Evolutionary conservation across 2,797 vertebrate genomes (phyloP).

Genomic region (Epinephelus awoara): DNA sequence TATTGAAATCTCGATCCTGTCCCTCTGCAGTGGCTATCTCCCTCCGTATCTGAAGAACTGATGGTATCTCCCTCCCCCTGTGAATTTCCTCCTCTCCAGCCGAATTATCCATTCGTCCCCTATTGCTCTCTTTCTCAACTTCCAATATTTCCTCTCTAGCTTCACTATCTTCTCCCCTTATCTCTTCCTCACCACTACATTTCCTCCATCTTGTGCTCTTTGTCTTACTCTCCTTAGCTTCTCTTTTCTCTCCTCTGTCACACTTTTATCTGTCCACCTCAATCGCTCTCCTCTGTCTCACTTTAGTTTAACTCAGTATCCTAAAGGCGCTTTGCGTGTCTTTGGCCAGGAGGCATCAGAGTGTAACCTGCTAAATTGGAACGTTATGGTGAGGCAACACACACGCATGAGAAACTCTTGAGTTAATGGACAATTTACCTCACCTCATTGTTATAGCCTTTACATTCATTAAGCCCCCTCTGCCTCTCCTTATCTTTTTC

Average conservation of each 20-base stretch:
- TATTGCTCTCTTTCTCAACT: constrained; percentile 58
- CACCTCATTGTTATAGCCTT: constrained; percentile 77
- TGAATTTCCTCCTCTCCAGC: constrained; percentile 66
- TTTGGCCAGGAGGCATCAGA: constrained; percentile 74
- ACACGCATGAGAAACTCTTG: constrained; percentile 77
- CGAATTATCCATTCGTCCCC: constrained; percentile 70
- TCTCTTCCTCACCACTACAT: constrained; percentile 59
- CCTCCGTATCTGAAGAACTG: constrained; percentile 69
- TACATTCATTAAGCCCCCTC: constrained; percentile 76
- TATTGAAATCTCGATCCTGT: constrained; percentile 77
- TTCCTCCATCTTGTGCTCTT: constrained; percentile 54
- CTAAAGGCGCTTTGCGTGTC: constrained; percentile 70
- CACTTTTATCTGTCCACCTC: constrained; percentile 66
- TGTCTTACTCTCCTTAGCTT: constrained; percentile 30
- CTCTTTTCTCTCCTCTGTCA: constrained; percentile 39
- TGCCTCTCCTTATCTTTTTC: constrained; percentile 53
- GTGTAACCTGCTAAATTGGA: constrained; percentile 83
- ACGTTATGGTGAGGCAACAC: constrained; percentile 76
- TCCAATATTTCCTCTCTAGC: constrained; percentile 66
- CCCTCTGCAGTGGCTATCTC: constrained; percentile 71
- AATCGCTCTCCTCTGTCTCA: constrained; percentile 57
- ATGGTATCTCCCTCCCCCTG: constrained; percentile 71
- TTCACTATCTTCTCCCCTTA: constrained; percentile 36
- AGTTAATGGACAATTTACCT: constrained; percentile 84
- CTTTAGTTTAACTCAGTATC: constrained; percentile 47